Percentiles rank a stretch among this genome's conserved stretches.
phyloP scores from a whole-genome alignment of 2,797 vertebrate species.

The Typhlichthys eigenmanni region DNA sequence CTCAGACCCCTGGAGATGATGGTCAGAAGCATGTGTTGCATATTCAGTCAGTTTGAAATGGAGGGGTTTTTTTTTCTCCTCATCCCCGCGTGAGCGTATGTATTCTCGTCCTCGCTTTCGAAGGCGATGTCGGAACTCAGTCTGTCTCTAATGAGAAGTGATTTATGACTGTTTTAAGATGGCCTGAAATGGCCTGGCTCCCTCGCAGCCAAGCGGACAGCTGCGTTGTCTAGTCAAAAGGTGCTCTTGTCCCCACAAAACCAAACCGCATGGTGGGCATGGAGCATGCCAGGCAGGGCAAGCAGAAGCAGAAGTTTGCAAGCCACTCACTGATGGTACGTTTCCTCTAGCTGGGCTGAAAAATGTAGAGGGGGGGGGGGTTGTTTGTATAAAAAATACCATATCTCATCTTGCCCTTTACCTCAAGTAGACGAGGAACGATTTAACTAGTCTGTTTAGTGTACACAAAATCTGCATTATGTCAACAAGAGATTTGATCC shows the following conservation, averaged over 20 bases:
- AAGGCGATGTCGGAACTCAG: slow-evolving; percentile 12
- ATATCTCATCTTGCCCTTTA: too few relatives aligned
- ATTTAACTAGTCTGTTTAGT: not conserved
- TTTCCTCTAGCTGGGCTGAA: slow-evolving; percentile 21
- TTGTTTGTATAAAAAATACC: not conserved
- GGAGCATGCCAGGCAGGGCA: slow-evolving; percentile 49
- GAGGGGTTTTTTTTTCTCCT: not conserved
- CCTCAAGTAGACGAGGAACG: not conserved
- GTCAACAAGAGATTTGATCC: too few relatives aligned
- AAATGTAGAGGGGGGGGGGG: not conserved
- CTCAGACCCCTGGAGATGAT: not conserved
- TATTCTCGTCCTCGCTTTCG: slow-evolving; percentile 24
- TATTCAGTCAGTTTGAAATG: slow-evolving; percentile 1
- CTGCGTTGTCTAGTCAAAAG: slow-evolving; percentile 57
- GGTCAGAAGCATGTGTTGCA: not conserved
- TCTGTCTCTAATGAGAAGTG: slow-evolving; percentile 32
- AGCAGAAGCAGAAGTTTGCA: slow-evolving; percentile 49
- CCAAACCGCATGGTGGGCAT: slow-evolving; percentile 49
- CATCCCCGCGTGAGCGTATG: not conserved
- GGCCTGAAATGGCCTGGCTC: slow-evolving; percentile 30
- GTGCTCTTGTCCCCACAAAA: slow-evolving; percentile 53
- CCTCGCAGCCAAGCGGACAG: slow-evolving; percentile 42
- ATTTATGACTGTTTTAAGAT: slow-evolving; percentile 34
- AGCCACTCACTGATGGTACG: slow-evolving; percentile 24
- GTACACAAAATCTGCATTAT: not conserved